Conservation (phyloP, 2,797 vertebrate genomes). For the Schizothorax lantsangensis region DNA sequence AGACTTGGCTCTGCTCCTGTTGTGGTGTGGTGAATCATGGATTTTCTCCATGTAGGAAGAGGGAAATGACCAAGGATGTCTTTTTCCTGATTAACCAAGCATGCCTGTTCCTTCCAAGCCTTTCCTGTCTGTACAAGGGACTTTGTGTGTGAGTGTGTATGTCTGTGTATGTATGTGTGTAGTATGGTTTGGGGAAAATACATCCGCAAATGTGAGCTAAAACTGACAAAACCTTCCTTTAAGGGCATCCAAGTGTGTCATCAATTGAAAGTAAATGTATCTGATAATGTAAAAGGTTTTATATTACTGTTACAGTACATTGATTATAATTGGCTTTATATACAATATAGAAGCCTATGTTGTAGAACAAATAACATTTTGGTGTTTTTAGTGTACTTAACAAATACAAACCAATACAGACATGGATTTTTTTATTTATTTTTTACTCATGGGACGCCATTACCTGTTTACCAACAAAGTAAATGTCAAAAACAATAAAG, state of each 20-base stretch:
- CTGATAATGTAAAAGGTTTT: neutral
- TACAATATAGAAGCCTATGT: too few species aligned
- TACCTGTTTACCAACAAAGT: neutral
- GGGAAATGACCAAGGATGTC: slow-evolving; percentile 76
- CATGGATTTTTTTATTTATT: neutral
- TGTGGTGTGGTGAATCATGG: slow-evolving; percentile 66
- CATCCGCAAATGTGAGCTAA: neutral
- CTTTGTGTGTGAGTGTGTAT: neutral
- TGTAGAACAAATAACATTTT: neutral
- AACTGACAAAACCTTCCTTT: neutral
- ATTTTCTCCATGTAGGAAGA: slow-evolving; percentile 66
- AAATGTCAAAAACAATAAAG: neutral
- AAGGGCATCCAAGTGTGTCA: neutral
- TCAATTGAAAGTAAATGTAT: neutral
- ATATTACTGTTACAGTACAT: neutral
- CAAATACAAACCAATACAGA: neutral
- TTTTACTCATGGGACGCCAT: neutral
- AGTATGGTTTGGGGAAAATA: neutral
- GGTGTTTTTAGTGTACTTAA: neutral
- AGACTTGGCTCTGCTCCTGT: slow-evolving; percentile 71
- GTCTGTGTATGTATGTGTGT: neutral
- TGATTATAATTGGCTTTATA: neutral
- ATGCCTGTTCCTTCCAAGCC: slow-evolving; percentile 64
- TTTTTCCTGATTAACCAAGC: slow-evolving; percentile 74
- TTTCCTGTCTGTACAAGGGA: slow-evolving; percentile 57